Percentiles rank a stretch among this genome's conserved stretches.
These are phyloP conservation scores for Nasonia longicornis DNA, from an alignment of 1,140 invertebrate genomes.

Conservation along the genomic window DNA sequence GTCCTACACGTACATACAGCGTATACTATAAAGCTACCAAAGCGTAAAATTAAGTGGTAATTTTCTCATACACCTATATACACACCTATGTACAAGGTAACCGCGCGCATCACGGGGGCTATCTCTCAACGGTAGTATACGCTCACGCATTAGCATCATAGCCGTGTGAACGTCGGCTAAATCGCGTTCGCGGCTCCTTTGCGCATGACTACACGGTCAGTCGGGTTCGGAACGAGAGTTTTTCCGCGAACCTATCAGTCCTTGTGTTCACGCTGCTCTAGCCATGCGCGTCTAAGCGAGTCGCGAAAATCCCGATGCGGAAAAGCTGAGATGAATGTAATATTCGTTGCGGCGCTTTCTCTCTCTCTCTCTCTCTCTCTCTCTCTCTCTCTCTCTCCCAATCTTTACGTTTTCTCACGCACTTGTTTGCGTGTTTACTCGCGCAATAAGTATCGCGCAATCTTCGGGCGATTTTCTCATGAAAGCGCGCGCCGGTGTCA, in stretches of 20 bases:
- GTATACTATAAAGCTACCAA: neutral
- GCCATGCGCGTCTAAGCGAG: neutral
- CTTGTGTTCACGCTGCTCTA: neutral
- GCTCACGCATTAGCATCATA: constrained; percentile 35
- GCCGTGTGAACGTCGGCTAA: constrained; percentile 53
- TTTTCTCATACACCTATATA: constrained; percentile 21
- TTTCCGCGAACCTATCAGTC: constrained; percentile 51
- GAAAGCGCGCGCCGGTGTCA: constrained; percentile 44
- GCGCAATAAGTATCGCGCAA: constrained; percentile 2
- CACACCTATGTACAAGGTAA: neutral
- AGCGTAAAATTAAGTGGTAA: constrained; percentile 28
- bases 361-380: too few species aligned
- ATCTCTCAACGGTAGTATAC: constrained; percentile 47
- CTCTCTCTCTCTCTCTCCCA: too few species aligned
- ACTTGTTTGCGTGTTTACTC: too few species aligned
- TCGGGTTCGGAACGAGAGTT: constrained; percentile 54
- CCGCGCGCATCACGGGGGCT: neutral
- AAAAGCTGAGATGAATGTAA: too few species aligned
- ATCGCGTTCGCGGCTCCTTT: constrained; percentile 49
- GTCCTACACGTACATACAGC: neutral
- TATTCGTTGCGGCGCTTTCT: too few species aligned
- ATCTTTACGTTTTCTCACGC: too few species aligned
- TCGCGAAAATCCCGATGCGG: neutral
- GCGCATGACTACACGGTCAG: constrained; percentile 46
- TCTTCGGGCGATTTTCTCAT: constrained; percentile 45